Evolutionary conservation across 2,888 invertebrate genomes (phyloP).

Genomic region (Sesamia inferens): DNA sequence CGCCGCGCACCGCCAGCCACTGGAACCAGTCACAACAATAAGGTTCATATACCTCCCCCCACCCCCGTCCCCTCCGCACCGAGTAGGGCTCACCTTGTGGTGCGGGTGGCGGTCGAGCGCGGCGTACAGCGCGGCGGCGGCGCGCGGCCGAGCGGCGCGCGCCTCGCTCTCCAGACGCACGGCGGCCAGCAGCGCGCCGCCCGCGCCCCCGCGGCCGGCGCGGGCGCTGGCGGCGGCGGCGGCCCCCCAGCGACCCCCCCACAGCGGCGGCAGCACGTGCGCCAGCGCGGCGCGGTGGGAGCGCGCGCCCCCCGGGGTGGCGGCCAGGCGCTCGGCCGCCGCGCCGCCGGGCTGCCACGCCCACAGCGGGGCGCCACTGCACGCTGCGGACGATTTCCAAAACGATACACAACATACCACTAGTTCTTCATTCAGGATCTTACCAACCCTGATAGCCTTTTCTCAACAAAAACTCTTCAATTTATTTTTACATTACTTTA

Average conservation of each 20-base stretch:
- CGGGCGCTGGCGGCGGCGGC: slow-evolving; percentile 43
- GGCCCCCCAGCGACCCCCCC: slow-evolving; percentile 3
- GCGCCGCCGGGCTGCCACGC: slow-evolving; percentile 50
- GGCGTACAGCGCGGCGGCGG: slow-evolving; percentile 23
- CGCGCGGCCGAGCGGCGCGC: slow-evolving; percentile 30
- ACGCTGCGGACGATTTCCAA: slow-evolving; percentile 48
- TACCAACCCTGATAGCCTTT: too few species aligned
- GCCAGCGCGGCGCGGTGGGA: slow-evolving; percentile 59
- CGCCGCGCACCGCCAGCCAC: slow-evolving; percentile 42
- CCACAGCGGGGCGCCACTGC: slow-evolving; percentile 66
- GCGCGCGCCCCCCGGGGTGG: slow-evolving; percentile 58
- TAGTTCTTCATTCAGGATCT: too few species aligned
- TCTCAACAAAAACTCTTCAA: too few species aligned
- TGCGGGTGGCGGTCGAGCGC: slow-evolving; percentile 43
- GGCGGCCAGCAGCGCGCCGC: slow-evolving; percentile 54
- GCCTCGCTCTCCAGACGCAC: slow-evolving; percentile 49
- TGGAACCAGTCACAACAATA: slow-evolving; percentile 90
- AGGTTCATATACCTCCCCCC: background rate
- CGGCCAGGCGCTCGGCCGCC: slow-evolving; percentile 48
- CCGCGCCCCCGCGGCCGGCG: slow-evolving; percentile 46
- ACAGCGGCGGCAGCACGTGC: slow-evolving; percentile 60
- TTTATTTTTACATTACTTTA: too few species aligned
- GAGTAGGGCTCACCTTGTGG: slow-evolving; percentile 31
- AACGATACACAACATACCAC: too few species aligned
- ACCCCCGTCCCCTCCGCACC: background rate